phyloP scores from a whole-genome alignment of 2,888 invertebrate species.

The Dynastes grantii region DNA sequence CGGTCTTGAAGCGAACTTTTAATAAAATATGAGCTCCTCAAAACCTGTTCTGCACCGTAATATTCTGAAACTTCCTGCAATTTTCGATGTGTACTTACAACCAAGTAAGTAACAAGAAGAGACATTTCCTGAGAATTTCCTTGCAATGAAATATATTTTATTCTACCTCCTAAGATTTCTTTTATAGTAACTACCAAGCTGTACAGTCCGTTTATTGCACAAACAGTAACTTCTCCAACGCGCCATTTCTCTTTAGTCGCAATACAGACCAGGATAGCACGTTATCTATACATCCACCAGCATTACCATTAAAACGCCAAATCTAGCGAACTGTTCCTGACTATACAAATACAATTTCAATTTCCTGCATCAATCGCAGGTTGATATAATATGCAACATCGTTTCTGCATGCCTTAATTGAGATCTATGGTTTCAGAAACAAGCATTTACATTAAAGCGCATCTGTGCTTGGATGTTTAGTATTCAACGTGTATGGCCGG shows the following conservation, averaged over 20 bases:
- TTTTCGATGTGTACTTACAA: neutral
- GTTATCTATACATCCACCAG: neutral
- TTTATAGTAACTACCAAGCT: too few species aligned
- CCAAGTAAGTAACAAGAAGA: too few species aligned
- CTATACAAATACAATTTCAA: conserved; percentile 9
- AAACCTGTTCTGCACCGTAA: neutral
- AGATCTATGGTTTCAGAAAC: neutral
- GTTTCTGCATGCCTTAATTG: conserved; percentile 9
- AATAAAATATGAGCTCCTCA: conserved; percentile 6
- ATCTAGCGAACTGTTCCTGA: neutral
- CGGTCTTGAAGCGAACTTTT: conserved; percentile 17
- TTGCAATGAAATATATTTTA: too few species aligned
- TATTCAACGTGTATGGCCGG: neutral
- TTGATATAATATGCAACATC: conserved; percentile 16
- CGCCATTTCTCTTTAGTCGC: neutral
- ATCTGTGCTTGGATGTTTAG: neutral
- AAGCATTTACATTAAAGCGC: neutral
- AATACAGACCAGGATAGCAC: neutral
- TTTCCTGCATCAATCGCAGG: conserved; percentile 6
- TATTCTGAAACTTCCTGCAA: neutral
- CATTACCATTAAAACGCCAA: conserved; percentile 14
- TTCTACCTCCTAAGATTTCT: too few species aligned
- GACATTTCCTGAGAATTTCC: too few species aligned
- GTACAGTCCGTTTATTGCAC: neutral
- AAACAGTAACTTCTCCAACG: neutral